Conservation (phyloP, 1,140 invertebrate genomes). For the Rhysida immarginata region DNA sequence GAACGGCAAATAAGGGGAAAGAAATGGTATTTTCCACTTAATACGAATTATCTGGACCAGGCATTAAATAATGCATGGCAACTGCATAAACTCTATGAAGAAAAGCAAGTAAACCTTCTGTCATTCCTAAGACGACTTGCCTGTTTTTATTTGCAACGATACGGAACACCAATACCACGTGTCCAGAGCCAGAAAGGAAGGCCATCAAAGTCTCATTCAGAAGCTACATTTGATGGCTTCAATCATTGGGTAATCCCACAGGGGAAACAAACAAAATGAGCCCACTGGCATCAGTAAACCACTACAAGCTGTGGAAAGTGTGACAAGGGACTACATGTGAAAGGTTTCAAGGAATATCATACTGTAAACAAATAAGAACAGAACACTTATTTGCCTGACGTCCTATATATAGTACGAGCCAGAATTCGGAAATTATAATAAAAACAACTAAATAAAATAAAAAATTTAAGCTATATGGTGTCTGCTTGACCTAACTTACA, state of each 20-base stretch:
- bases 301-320: slow-evolving; percentile 16
- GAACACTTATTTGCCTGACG: too few relatives aligned
- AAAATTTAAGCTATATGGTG: too few relatives aligned
- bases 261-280: slow-evolving; percentile 17
- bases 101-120: slow-evolving; percentile 17
- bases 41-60: slow-evolving; percentile 21
- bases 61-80: slow-evolving; percentile 25
- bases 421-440: too few relatives aligned
- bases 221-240: slow-evolving; percentile 15
- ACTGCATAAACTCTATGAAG: slow-evolving; percentile 17
- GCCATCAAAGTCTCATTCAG: slow-evolving; percentile 1
- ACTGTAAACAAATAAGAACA: too few relatives aligned
- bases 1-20: slow-evolving; percentile 20
- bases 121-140: slow-evolving; percentile 18
- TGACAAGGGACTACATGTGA: slow-evolving; percentile 16
- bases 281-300: slow-evolving; percentile 15
- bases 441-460: too few relatives aligned
- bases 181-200: slow-evolving; percentile 6
- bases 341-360: slow-evolving; percentile 17
- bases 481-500: too few relatives aligned
- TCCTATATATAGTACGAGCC: too few relatives aligned
- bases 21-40: slow-evolving; percentile 25
- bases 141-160: slow-evolving; percentile 14
- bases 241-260: slow-evolving; percentile 18
- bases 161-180: slow-evolving; percentile 13